Conservation (phyloP, 2,113 vertebrate species). For the Xiphophorus couchianus region DNA sequence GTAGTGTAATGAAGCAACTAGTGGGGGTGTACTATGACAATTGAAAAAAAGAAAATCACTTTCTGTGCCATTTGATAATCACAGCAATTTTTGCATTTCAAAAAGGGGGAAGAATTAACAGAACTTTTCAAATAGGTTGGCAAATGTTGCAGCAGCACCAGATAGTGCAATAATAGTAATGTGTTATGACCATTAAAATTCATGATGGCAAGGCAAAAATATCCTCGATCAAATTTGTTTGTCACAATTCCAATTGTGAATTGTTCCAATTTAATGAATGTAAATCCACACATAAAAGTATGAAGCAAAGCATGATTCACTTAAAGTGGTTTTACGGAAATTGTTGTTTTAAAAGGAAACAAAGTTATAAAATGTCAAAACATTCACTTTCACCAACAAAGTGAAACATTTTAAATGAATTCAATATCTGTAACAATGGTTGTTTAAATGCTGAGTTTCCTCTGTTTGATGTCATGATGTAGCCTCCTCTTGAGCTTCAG, state of each 20-base stretch:
- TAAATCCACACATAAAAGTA: background rate
- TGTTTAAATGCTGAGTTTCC: conserved; percentile 11
- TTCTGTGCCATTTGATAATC: background rate
- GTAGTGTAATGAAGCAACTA: background rate
- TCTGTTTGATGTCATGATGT: conserved; percentile 78
- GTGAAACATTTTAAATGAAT: background rate
- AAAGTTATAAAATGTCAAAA: background rate
- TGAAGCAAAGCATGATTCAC: background rate
- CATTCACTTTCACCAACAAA: background rate
- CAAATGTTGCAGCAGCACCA: too few species aligned
- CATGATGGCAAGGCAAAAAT: too few species aligned
- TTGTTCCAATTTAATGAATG: background rate
- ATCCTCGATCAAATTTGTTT: too few species aligned
- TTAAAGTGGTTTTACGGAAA: background rate
- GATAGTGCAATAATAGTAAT: too few species aligned
- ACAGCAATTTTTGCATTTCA: background rate
- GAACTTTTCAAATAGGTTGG: too few species aligned
- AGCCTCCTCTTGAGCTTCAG: conserved; percentile 84
- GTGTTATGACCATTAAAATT: too few species aligned
- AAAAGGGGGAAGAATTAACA: background rate
- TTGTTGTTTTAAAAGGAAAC: background rate
- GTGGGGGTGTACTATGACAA: background rate
- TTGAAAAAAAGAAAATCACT: too few species aligned
- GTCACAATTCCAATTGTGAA: too few species aligned
- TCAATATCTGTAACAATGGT: background rate